A percentile compares a stretch with the other conserved stretches of the same genome.
Conservation (phyloP, 2,888 invertebrate species). For the Leucophenga maculata region DNA sequence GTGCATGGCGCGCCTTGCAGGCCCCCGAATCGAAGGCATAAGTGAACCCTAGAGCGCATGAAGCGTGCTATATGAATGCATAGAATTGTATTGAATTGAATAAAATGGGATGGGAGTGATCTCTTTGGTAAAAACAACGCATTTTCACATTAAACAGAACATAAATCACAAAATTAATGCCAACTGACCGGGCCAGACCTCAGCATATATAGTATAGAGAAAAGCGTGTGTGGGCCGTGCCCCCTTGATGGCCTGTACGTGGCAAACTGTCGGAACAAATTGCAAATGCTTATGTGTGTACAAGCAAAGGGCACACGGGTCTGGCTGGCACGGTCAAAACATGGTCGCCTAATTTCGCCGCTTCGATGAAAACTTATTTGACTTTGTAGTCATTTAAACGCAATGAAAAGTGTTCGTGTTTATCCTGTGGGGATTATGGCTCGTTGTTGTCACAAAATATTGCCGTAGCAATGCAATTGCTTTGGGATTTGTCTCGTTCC, state of each 20-base stretch:
- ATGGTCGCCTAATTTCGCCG: slow-evolving; percentile 54
- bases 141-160: slow-evolving; percentile 69
- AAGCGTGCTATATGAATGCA: slow-evolving; percentile 41
- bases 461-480: background rate
- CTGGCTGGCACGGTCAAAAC: slow-evolving; percentile 66
- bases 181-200: slow-evolving; percentile 38
- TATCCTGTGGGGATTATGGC: slow-evolving; percentile 31
- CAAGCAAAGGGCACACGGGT: slow-evolving; percentile 42
- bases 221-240: background rate
- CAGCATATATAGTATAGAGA: slow-evolving; percentile 23
- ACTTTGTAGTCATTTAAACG: slow-evolving; percentile 39
- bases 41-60: slow-evolving; percentile 17
- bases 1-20: slow-evolving; percentile 41
- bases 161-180: slow-evolving; percentile 68
- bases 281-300: background rate
- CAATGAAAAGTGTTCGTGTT: no score
- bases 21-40: slow-evolving; percentile 4
- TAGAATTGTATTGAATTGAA: no score
- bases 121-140: slow-evolving; percentile 67
- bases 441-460: slow-evolving; percentile 43
- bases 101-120: slow-evolving; percentile 63
- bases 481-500: background rate
- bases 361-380: slow-evolving; percentile 60
- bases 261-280: background rate
- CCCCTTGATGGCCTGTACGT: background rate